These are phyloP conservation scores for Stenoptilia bipunctidactyla DNA, from an alignment of 2,888 invertebrate species.

Conservation along the genomic window DNA sequence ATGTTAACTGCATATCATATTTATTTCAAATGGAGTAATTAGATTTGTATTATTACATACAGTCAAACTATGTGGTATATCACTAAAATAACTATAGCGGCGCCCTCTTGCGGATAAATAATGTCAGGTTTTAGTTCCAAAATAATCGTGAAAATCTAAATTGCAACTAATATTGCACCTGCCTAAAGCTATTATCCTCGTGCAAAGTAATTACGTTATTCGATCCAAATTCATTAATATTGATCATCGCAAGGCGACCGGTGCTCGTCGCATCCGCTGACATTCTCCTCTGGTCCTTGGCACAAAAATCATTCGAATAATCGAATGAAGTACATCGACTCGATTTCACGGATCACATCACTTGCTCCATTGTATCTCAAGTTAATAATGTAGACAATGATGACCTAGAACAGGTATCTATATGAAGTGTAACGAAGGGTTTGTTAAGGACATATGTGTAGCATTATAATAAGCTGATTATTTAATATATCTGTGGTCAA, in stretches of 20 bases:
- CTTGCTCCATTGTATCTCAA: slow-evolving; percentile 43
- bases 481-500: too few relatives aligned
- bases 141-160: too few relatives aligned
- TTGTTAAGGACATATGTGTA: slow-evolving; percentile 15
- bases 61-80: too few relatives aligned
- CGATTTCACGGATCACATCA: slow-evolving; percentile 47
- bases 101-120: too few relatives aligned
- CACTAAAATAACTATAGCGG: too few relatives aligned
- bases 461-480: too few relatives aligned
- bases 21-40: too few relatives aligned
- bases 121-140: too few relatives aligned
- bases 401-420: slow-evolving; percentile 36
- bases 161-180: too few relatives aligned
- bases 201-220: slow-evolving; percentile 13
- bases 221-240: slow-evolving; percentile 23
- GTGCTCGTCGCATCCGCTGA: slow-evolving; percentile 33
- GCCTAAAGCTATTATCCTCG: too few relatives aligned
- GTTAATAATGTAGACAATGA: slow-evolving; percentile 30
- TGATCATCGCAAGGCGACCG: slow-evolving; percentile 46
- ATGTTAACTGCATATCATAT: too few relatives aligned
- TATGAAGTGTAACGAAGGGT: slow-evolving; percentile 24
- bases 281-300: slow-evolving; percentile 52
- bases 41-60: too few relatives aligned
- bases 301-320: slow-evolving; percentile 28
- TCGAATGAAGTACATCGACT: slow-evolving; percentile 22